Evolutionary conservation across 2,888 invertebrate species (phyloP), one percentile per base, ranked within the genome.

Genomic region (Latheticus oryzae): DNA sequence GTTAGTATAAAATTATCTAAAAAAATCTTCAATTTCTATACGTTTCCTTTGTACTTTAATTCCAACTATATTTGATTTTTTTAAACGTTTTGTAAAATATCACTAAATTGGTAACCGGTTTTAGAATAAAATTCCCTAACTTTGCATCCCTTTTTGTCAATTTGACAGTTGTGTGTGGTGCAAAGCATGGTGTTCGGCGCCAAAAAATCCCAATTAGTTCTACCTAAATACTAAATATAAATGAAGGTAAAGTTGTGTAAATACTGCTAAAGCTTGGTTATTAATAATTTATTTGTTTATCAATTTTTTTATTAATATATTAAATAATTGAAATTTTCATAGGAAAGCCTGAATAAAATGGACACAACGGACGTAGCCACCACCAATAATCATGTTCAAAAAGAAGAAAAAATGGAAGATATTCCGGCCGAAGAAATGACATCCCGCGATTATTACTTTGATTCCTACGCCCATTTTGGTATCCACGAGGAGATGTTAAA

Each of bases 401-500:
- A 63, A 61, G 69, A 58, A 32, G 71, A 74, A 67, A 72, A 72
- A 57, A 76, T 78, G 67, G 75, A 79, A 60, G 77, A 82, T 66
- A 84, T 91, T 2, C 83, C 88, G 1, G 89, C 93, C 0, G 95
- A 95, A 67, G 97, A 99, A 72, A 99, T 99, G 98, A 99, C 99
- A 1, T 98, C 98, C 3, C 87, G 97, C 69, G 99, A 99, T 79
- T 99, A 99, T 79, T 99, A 99, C 79, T 99, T 99, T 78, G 99
- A 99, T 80, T 99, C 98, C 0, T 99, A 99, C 78, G 99, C 99
- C 40, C 99, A 99, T 82, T 99, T 99, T 79, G 99, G 98, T 33
- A 99, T 99, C 71, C 99, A 99, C 77, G 99, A 99, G 83, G 99
- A 99, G 81, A 99, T 99, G 99, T 82, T 99, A 61, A 99, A 99